Evolutionary conservation across 2,888 invertebrate species (phyloP), one percentile per base, ranked within the genome.

Genomic region (Cephus pulcher): DNA sequence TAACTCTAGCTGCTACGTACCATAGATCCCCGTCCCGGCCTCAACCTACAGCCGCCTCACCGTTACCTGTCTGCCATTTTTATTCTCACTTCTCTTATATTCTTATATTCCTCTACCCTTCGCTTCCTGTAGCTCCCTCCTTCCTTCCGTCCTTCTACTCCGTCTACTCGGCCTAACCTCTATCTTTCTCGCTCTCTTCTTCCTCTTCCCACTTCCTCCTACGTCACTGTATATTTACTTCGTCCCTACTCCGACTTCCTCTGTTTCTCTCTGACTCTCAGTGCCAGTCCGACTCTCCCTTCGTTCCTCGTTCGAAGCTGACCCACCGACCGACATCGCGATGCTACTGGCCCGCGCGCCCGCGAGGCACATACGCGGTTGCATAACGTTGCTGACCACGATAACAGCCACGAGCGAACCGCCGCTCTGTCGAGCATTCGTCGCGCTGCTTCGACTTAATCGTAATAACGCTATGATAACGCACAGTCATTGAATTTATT

Each of bases 301-400:
- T 56, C 56, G 23, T 56, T 56, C 71, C 33, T 71, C 71, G 23
- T 80, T 75, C 78, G 79, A 79, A 80, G 80, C 80, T 83, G 84
- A 83, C 83, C 84, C 80, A 85, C 77, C 82, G 82, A 84, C 85
- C 85, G 83, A 85, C 82, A 84, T 84, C 82, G 78, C 76, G 80
- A 82, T 56, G 23, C 56, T 56, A 56, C 56, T 56, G 56, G 56
- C 56, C 56, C 56, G 56, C 23, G 23, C 9, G 23, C 2, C 56
- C 56, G 56, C 56, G 56, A 56, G 56, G 56, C 56, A 23, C 56
- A 23, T 56, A 56, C 56, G 56, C 56, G 56, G 56, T 85, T 87
- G 85, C 85, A 84, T 85, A 86, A 86, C 82, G 78, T 76, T 75
- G 37, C 78, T 85, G 87, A 88, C 71, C 32, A 34, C 32, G 71